Base-by-base conservation (phyloP, 2,888 invertebrate species). In the Stenodera caucasica region DNA sequence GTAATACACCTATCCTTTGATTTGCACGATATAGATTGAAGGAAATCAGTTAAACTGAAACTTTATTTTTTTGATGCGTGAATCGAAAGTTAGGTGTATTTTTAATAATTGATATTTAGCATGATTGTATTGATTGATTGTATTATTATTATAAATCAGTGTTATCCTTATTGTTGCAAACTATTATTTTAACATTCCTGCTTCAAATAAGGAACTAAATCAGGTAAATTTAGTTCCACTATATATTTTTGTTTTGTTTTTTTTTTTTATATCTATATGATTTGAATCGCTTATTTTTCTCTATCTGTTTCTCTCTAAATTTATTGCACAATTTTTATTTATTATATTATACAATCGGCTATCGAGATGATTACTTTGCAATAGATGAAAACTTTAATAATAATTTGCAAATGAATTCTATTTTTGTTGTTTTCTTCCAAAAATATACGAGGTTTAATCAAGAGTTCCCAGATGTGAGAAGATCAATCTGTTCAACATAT, bases 201-300 rank as follows among this genome's bases (percentile, higher is more conserved):
- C 80, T 79, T 79, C 80, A 63, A 70, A 67, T 69, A 73, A 81
- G 80, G 80, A 79, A 80, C 80, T 78, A 81, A 80, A 79, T 80
- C 80, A 80, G 80, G 81, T 81, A 80, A 80, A 78, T 80, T 79
- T 80, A 78, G 80, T 80, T 79, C 79, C 79, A 57, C n/a, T 60
- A 61, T 33, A 49, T 57, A 62, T 58, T 52, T 53, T 26, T 64
- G 23, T 51, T 55, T 58, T 55, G 12, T 15, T 57, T 45, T 53
- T 26, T 53, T 63, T 59, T 53, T 9, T 49, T 7, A 51, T n/a
- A n/a, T n/a, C n/a, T n/a, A n/a, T n/a, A n/a, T n/a, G n/a, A n/a
- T n/a, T n/a, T n/a, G n/a, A n/a, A n/a, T n/a, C n/a, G n/a, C n/a
- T n/a, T n/a, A n/a, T 55, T 37, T 49, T 45, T 56, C 50, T 49